Evolutionary conservation across 2,888 invertebrate species (phyloP), one percentile per base, ranked within the genome.

Genomic region (Danaus chrysippus): DNA sequence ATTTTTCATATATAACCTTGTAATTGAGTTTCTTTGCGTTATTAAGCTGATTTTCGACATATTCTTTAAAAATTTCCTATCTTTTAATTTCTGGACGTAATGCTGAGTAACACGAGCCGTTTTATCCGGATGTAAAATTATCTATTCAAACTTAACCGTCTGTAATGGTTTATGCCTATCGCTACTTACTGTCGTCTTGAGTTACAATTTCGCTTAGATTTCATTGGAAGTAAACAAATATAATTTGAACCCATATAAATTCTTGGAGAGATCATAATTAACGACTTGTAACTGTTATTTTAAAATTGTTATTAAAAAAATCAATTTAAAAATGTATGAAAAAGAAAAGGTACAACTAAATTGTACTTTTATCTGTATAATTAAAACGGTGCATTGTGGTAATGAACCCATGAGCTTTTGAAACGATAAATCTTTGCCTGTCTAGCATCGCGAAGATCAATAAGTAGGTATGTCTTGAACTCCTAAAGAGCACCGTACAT

Each of bases 371-470:
- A 13, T 46, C 13, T 46, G 46, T 6, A 3, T 6, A 3, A 46
- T 13, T 46, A 5, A 1, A 46, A n/a, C 3, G 3, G 46, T 46
- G n/a, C 13, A 13, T 46, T 13, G 9, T 46, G 5, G 9, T 13
- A 13, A 46, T 1, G 15, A 46, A 11, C 46, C n/a, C 12, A 13
- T n/a, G 13, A n/a, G 46, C 13, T 46, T 3, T 46, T n/a, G 5
- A 43, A 46, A 49, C 15, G 61, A 58, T 56, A 64, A 52, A 66
- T 63, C 60, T 54, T 67, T 58, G 58, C 60, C 42, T 57, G 67
- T 64, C 67, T 67, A 53, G 64, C 58, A 44, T 62, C 54, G 54
- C 54, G 17, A 54, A 64, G 64, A 67, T 67, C 67, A 56, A 67
- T 67, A 43, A 11, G 43, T 43, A 46, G 46, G 46, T 46, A 66